These are phyloP conservation scores for Pseudorectes ferrugineus DNA, from an alignment of 2,113 vertebrate species.

Conservation along the genomic window DNA sequence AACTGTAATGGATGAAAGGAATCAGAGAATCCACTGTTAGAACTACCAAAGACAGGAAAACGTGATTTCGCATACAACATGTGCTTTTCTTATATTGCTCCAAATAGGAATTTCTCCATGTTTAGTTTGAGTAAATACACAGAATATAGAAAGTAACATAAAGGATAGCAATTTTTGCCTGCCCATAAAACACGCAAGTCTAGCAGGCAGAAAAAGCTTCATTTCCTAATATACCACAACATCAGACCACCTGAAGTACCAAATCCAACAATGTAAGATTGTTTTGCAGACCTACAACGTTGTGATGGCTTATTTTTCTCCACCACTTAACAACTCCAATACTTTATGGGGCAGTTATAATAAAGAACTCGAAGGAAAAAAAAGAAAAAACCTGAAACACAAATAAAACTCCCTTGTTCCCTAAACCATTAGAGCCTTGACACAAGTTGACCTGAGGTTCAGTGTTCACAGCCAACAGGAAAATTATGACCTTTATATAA, in stretches of 20 bases:
- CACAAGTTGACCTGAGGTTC: neutral
- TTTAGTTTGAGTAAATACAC: neutral
- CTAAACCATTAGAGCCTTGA: neutral
- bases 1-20: neutral
- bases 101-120: neutral
- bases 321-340: neutral
- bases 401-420: neutral
- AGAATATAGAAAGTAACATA: neutral
- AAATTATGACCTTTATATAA: neutral
- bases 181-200: neutral
- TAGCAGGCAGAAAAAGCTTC: neutral
- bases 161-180: neutral
- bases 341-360: neutral
- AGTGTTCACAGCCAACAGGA: neutral
- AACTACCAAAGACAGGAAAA: neutral
- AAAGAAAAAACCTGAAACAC: neutral
- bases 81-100: neutral
- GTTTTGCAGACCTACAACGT: neutral
- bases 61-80: rapidly evolving
- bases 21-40: neutral
- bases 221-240: neutral
- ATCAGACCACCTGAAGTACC: neutral
- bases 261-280: neutral
- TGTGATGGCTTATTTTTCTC: neutral
- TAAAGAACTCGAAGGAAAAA: rapidly evolving